A percentile compares a stretch with the other conserved stretches of the same genome.
These are phyloP conservation scores for Crax fasciolata DNA, from an alignment of 2,797 vertebrate genomes.

Conservation along the genomic window DNA sequence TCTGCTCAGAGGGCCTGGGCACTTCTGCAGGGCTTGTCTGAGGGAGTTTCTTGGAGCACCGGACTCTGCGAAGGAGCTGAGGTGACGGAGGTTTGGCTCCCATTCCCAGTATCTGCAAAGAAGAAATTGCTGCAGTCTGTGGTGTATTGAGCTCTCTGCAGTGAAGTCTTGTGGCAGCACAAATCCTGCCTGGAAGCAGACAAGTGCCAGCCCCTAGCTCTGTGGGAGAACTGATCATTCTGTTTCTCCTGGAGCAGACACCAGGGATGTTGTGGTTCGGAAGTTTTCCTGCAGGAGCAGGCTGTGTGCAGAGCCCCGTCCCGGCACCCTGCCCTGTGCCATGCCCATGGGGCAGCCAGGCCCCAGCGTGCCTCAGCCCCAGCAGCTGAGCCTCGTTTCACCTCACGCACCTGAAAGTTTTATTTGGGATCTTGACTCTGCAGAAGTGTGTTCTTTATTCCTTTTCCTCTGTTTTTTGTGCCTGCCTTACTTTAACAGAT, in stretches of 20 bases:
- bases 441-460: background rate
- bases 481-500: slow-evolving; percentile 19
- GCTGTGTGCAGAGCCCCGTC: rapidly evolving
- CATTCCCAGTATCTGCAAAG: background rate
- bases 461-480: background rate
- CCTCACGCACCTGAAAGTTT: background rate
- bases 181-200: background rate
- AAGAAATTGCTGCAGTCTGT: background rate
- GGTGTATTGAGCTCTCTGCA: slow-evolving; percentile 26
- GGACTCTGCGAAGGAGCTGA: background rate
- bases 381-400: background rate
- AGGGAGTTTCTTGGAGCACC: background rate
- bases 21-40: background rate
- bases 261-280: background rate
- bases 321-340: rapidly evolving
- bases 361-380: background rate
- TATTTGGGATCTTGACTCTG: background rate
- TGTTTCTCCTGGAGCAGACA: background rate
- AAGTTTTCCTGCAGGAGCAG: background rate
- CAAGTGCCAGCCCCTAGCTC: background rate
- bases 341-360: background rate
- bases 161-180: background rate
- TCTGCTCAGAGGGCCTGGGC: background rate
- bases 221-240: background rate
- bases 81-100: slow-evolving; percentile 20